Evolutionary conservation across 2,797 vertebrate species (phyloP), one percentile per base, ranked within the genome.

Genomic region (Fundulus diaphanus): DNA sequence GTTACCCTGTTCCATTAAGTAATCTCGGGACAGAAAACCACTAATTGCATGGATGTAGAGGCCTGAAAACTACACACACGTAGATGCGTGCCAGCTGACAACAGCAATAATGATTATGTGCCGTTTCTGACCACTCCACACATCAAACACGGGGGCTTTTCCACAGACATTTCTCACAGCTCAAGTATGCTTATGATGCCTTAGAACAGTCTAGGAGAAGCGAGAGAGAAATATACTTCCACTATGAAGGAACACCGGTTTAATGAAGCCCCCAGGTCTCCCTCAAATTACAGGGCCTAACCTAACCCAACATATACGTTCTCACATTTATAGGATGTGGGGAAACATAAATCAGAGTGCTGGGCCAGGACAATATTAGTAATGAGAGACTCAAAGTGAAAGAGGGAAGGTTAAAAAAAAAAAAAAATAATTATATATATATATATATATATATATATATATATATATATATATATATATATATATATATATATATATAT

Each of bases 1-100:
- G 73, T 88, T 81, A 87, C 78, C 83, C 86, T 86, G 81, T 89
- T 86, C 84, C 81, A 70, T 78, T 76, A 82, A 79, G 83, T 70
- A 70, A 82, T 82, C 57, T 79, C 61, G 76, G 69, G 76, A 72
- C 63, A 79, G 75, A 80, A 85, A 90, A 88, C 85, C 87, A 79
- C 86, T 84, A 74, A 67, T 73, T 75, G 59, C 79, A 86, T 16
- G 11, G 80, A 87, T 13, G 71, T 52, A 76, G 73, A 71, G 63
- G 42, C 85, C 72, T 79, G n/a, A 82, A 79, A 84, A 78, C 51
- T 59, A 51, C 73, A 11, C 54, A 69, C 65, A 27, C 71, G 77
- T 81, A 82, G 87, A 81, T 66, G 68, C 71, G 81, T 24, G 59
- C 72, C 82, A 87, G 83, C 87, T 87, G 85, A 89, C 90, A 89